phyloP scores from a whole-genome alignment of 30 jellyfish, hydroid and myxozoan genomes.

The Hydractinia symbiolongicarpus region DNA sequence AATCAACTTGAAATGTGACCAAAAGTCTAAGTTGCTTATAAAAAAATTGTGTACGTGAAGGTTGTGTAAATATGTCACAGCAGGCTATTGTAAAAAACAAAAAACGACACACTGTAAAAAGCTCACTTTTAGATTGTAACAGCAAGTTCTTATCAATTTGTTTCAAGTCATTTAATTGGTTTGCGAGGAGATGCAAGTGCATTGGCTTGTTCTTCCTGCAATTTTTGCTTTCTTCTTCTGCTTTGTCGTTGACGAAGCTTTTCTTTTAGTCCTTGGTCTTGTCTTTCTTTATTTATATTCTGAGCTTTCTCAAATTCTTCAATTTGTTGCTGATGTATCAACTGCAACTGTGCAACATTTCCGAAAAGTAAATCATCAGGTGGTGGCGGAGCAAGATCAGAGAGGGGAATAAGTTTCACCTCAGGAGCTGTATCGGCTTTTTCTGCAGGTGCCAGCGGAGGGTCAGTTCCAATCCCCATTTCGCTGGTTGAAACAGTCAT shows the following conservation, averaged over 20 bases:
- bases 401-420: constrained; percentile 51
- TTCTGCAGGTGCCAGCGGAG: background rate
- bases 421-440: constrained; percentile 41
- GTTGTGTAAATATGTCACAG: too few species aligned
- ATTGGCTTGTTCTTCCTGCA: constrained; percentile 47
- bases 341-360: constrained; percentile 48
- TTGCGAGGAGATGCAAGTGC: constrained; percentile 24
- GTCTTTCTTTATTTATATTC: constrained; percentile 51
- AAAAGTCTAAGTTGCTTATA: too few species aligned
- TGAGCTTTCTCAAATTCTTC: constrained; percentile 82
- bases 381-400: constrained; percentile 91
- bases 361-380: constrained; percentile 76
- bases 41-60: too few species aligned
- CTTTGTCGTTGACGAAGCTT: constrained; percentile 50
- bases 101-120: too few species aligned
- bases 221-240: constrained; percentile 46
- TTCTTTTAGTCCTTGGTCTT: constrained; percentile 72
- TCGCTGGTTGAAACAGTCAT: background rate
- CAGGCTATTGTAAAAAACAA: too few species aligned
- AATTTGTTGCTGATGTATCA: constrained; percentile 43
- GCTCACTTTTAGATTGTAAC: too few species aligned
- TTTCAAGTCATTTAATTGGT: background rate
- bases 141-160: too few species aligned
- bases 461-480: background rate
- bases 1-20: too few species aligned